A percentile compares a stretch with the other conserved stretches of the same genome.
phyloP scores from a whole-genome alignment of 2,797 vertebrate species.

The Dromococcyx pavoninus region DNA sequence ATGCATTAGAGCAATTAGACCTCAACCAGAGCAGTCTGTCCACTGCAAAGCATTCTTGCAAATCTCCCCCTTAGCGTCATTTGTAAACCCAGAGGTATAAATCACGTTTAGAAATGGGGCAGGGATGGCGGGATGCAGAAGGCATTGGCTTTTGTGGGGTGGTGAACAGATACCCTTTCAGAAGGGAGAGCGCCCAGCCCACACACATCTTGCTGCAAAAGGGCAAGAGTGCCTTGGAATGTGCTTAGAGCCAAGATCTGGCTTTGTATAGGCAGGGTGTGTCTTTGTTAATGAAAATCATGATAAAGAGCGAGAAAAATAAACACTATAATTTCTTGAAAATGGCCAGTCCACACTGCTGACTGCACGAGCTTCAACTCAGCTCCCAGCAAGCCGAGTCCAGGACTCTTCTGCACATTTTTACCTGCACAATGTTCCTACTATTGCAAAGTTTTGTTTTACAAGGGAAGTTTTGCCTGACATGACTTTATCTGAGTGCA shows the following conservation, averaged over 20 bases:
- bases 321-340: conserved; percentile 10
- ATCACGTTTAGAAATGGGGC: background rate
- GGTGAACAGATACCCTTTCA: conserved; percentile 64
- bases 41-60: background rate
- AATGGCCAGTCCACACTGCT: background rate
- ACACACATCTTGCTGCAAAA: conserved; percentile 57
- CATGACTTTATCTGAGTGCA: background rate
- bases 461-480: background rate
- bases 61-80: background rate
- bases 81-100: conserved; percentile 11
- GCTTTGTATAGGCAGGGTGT: conserved; percentile 52
- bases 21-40: background rate
- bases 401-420: background rate
- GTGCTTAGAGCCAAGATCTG: conserved; percentile 58
- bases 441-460: background rate
- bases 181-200: conserved; percentile 44
- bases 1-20: background rate
- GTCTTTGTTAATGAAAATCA: conserved; percentile 36
- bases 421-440: background rate
- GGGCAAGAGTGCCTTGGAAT: conserved; percentile 66
- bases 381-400: background rate
- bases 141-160: background rate
- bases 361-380: background rate
- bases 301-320: conserved; percentile 10
- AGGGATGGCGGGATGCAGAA: background rate